phyloP scores from a whole-genome alignment of 2,113 vertebrate genomes.

The Saccopteryx bilineata region DNA sequence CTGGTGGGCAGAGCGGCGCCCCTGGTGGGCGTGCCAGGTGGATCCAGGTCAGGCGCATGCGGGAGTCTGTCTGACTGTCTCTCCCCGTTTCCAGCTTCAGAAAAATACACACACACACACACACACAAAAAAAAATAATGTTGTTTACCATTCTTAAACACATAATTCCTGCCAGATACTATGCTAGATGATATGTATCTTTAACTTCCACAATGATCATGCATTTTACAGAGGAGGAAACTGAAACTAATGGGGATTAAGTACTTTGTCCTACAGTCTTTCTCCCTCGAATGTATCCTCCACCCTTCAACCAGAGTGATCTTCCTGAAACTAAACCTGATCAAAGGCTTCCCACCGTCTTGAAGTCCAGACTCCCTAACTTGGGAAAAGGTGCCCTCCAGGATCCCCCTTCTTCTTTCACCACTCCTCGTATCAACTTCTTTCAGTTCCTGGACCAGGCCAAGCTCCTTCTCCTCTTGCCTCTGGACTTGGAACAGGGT shows the following conservation, averaged over 20 bases:
- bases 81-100: too few species aligned
- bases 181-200: background rate
- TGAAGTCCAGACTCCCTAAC: background rate
- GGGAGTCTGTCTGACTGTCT: too few species aligned
- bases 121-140: background rate
- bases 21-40: too few species aligned
- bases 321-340: background rate
- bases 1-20: too few species aligned
- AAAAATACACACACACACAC: too few species aligned
- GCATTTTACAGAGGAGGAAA: conserved; percentile 33
- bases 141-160: background rate
- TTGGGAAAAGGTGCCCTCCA: background rate
- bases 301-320: background rate
- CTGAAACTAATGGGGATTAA: background rate
- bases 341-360: background rate
- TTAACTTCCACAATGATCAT: conserved; percentile 17
- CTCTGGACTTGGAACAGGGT: background rate
- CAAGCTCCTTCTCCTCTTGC: background rate
- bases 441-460: background rate
- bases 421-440: background rate
- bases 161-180: conserved; percentile 4
- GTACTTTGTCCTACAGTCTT: background rate
- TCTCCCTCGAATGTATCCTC: background rate
- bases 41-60: too few species aligned
- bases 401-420: background rate